These are phyloP conservation scores for Amphipyra tragopoginis DNA, from an alignment of 2,888 invertebrate genomes.

Conservation along the genomic window DNA sequence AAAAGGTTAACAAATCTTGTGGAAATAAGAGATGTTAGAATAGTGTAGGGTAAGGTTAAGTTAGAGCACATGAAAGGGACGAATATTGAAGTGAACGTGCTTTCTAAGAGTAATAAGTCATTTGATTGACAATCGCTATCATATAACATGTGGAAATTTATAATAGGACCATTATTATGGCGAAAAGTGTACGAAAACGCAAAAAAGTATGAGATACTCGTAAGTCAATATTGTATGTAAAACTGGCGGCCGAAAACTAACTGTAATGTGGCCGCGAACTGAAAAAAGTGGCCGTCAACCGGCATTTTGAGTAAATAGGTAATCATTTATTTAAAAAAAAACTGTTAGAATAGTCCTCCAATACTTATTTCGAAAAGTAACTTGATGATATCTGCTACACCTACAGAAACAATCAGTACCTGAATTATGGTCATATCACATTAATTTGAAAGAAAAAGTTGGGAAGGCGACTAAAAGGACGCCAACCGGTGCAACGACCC, in stretches of 20 bases:
- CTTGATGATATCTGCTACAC: conserved; percentile 27
- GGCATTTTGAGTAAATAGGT: conserved; percentile 26
- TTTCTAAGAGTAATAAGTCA: conserved; percentile 3
- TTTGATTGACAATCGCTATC: too few species aligned
- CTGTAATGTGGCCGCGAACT: too few species aligned
- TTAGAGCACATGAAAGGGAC: conserved; percentile 9
- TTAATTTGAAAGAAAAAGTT: too few species aligned
- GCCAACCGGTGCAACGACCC: too few species aligned
- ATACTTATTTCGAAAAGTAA: conserved; percentile 21
- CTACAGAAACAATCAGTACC: conserved; percentile 21
- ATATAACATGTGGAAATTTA: neutral
- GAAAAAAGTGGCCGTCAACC: conserved; percentile 28
- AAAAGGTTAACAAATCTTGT: too few species aligned
- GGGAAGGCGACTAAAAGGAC: too few species aligned
- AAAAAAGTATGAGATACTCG: too few species aligned
- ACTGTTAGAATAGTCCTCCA: conserved; percentile 15
- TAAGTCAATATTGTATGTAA: too few species aligned
- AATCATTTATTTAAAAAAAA: conserved; percentile 25
- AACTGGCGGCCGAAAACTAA: conserved; percentile 9
- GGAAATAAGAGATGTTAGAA: conserved; percentile 22
- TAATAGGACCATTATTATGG: conserved; percentile 10
- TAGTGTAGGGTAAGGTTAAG: conserved; percentile 18
- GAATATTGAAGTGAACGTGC: conserved; percentile 2
- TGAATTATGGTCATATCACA: conserved; percentile 22
- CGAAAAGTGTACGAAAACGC: conserved; percentile 4